Base-by-base conservation (phyloP, 2,888 invertebrate genomes). In the Zygaena filipendulae region DNA sequence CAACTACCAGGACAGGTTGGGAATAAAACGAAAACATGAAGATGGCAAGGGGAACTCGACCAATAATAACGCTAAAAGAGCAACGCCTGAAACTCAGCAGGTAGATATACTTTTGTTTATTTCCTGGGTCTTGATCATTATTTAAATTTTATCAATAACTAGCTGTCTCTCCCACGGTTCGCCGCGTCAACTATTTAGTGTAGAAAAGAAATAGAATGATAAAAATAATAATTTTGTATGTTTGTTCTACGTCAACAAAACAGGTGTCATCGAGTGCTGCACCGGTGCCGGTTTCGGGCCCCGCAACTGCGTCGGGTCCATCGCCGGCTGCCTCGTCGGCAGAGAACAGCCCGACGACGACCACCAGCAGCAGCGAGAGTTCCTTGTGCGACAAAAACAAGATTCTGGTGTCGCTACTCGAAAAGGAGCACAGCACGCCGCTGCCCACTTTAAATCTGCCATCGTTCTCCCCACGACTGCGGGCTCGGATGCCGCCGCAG, bases 351-450 rank as follows among this genome's bases (percentile, higher is more conserved):
- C 61, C 67, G n/a, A 52, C 56, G 21, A 48, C 59, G 4, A 61
- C 54, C 40, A 49, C 53, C 39, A 50, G 52, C 36, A 45, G 62
- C 21, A 70, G 70, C 43, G 80, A 72, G 61, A 90, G 90, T 46
- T 86, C 87, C 42, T 77, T 94, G 27, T 90, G 90, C 66, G 88
- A 90, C 63, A 88, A 87, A 58, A 94, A 94, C 62, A 87, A 88
- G 60, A 93, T 95, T 87, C 79, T 95, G 43, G 93, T 92, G 20
- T 87, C 87, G 22, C 67, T 95, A 46, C 69, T 95, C 53, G 91
- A 90, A 29, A 88, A 89, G 57, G 87, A 90, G 46, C 87, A 87
- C 39, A 82, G 86, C 13, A 72, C 82, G 42, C 84, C 86, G 21
- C 84, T 88, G 13, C 85, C 87, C 25, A 87, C 86, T 34, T 79